These are phyloP conservation scores for Hoplias malabaricus DNA, from an alignment of 2,113 vertebrate genomes.

Conservation along the genomic window DNA sequence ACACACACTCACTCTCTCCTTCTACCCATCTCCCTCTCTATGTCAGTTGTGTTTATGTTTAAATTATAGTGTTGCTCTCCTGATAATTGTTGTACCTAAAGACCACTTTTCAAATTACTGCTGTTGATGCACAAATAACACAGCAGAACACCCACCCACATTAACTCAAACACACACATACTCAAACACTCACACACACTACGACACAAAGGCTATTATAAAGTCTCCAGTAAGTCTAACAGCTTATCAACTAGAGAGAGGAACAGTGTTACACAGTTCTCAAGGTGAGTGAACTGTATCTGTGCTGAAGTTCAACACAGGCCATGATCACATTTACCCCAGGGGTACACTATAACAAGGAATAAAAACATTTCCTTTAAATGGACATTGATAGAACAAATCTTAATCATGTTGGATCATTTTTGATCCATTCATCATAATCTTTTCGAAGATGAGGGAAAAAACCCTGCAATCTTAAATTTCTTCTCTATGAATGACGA, in stretches of 20 bases:
- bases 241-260: background rate
- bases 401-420: too few species aligned
- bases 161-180: slow-evolving; percentile 5
- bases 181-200: background rate
- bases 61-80: background rate
- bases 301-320: background rate
- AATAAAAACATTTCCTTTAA: too few species aligned
- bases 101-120: slow-evolving; percentile 27
- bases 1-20: background rate
- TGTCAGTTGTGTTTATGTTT: background rate
- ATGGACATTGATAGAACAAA: too few species aligned
- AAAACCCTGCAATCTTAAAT: too few species aligned
- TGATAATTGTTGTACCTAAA: slow-evolving; percentile 16
- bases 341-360: too few species aligned
- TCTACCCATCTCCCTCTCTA: background rate
- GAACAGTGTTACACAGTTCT: background rate
- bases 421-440: too few species aligned
- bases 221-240: slow-evolving; percentile 13
- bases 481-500: too few species aligned
- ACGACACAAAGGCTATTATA: slow-evolving; percentile 13
- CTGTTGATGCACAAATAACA: slow-evolving; percentile 20
- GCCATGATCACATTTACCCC: background rate
- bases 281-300: background rate
- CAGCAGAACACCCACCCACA: background rate
- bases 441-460: too few species aligned